phyloP scores from a whole-genome alignment of 2,797 vertebrate species.

The Chelonia mydas region DNA sequence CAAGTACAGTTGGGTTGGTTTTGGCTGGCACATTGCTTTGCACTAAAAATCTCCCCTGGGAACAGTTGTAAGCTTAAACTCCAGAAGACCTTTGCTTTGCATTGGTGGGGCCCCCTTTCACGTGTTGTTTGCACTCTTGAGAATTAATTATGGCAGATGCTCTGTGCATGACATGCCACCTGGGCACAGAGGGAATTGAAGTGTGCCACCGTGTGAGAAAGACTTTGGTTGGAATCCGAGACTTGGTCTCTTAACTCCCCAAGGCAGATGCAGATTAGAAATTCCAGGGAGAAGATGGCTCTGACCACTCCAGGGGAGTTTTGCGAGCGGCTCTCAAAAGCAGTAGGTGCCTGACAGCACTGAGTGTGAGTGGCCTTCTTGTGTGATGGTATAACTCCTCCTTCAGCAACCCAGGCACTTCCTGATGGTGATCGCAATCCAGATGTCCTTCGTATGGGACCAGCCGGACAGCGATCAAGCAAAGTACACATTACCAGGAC shows the following conservation, averaged over 20 bases:
- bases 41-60: conserved; percentile 19
- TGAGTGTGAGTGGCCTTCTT: rapidly evolving
- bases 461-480: background rate
- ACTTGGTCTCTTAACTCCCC: background rate
- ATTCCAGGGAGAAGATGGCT: background rate
- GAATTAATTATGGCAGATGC: background rate
- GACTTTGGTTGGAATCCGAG: background rate
- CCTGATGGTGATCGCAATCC: background rate
- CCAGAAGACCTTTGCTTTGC: background rate
- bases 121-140: background rate
- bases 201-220: background rate
- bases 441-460: background rate
- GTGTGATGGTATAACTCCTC: background rate
- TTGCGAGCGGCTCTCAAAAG: background rate
- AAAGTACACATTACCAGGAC: background rate
- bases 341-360: background rate
- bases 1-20: conserved; percentile 54
- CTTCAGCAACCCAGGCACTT: background rate
- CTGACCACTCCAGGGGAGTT: background rate
- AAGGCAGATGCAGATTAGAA: background rate
- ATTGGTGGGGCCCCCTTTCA: background rate
- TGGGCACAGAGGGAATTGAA: background rate
- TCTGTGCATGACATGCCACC: background rate
- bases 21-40: conserved; percentile 34
- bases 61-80: background rate